Evolutionary conservation across 2,113 vertebrate genomes (phyloP).

Genomic region (Alosa alosa): DNA sequence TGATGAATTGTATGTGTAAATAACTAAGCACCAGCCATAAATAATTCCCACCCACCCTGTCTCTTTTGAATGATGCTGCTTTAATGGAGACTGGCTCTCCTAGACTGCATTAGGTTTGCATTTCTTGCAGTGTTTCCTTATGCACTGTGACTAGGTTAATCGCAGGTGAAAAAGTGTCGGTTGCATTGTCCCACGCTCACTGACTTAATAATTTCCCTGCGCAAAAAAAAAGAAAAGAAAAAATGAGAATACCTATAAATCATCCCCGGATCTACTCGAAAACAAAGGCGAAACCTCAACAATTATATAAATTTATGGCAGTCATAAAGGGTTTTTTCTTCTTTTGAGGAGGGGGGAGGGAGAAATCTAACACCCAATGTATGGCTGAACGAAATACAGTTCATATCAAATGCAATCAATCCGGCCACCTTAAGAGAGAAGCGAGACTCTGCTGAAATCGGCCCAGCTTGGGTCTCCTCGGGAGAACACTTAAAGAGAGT

Average conservation of each 20-base stretch:
- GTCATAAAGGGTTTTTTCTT: slow-evolving; percentile 47
- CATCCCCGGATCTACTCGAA: slow-evolving; percentile 25
- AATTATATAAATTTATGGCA: slow-evolving; percentile 57
- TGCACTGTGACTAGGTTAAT: not conserved
- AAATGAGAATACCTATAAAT: slow-evolving; percentile 37
- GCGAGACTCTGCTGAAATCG: slow-evolving; percentile 49
- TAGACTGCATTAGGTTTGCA: not conserved
- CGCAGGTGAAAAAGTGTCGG: slow-evolving; percentile 9
- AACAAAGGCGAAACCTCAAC: slow-evolving; percentile 40
- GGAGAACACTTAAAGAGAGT: slow-evolving; percentile 47
- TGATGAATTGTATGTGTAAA: not conserved
- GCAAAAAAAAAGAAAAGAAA: not conserved
- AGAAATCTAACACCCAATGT: slow-evolving; percentile 61
- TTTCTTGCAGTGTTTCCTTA: not conserved
- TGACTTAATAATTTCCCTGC: slow-evolving; percentile 5
- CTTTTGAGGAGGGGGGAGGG: not conserved
- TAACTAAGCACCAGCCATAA: not conserved
- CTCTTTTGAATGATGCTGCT: not conserved
- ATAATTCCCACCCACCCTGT: not conserved
- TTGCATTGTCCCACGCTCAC: slow-evolving; percentile 31
- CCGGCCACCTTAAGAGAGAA: slow-evolving; percentile 51
- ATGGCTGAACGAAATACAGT: slow-evolving; percentile 54
- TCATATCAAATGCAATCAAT: slow-evolving; percentile 59
- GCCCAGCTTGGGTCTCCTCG: slow-evolving; percentile 28
- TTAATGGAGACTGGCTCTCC: not conserved